Evolutionary conservation across 2,888 invertebrate genomes (phyloP), one percentile per base, ranked within the genome.

Genomic region (Spodoptera picta): DNA sequence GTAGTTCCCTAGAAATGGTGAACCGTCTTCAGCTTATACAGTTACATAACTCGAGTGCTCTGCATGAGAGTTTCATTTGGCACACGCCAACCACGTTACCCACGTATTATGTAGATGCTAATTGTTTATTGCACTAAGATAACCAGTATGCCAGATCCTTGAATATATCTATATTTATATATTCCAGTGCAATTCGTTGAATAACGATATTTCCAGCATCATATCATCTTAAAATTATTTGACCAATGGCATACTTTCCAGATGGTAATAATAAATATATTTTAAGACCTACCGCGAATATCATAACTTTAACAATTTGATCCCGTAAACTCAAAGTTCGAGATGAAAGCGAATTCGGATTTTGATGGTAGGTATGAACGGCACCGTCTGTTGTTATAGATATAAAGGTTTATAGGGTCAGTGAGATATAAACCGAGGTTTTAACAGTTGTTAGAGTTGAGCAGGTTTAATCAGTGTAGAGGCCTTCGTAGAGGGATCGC

Each of bases 401-500:
- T 49, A 44, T 36, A 59, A 53, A 57, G 48, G 43, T 60, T 58
- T 60, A 43, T 43, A 46, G 68, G 65, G 60, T 51, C 56, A 65
- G 53, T 63, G 62, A 69, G 65, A 62, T 36, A 65, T 68, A 67
- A 66, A 75, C 60, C 62, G 59, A 63, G 62, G 61, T 73, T 70
- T 69, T 19, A 62, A 69, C 59, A 62, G 65, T 44, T 74, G 71
- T 50, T 69, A 52, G 24, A 68, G 46, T 77, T 77, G 75, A 73
- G 73, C 69, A 60, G 66, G 51, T 55, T 74, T 93, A 95, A 82
- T 95, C 94, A 45, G 83, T 70, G 88, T 97, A 98, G 63, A 98
- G 91, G 69, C 97, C 96, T 86, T 98, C 97, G 89, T 98, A 98
- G 76, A 98, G 95, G 19, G 97, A 96, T 77, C 97, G 96, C 3